These are phyloP conservation scores for Phaonia tiefii DNA, from an alignment of 2,888 invertebrate genomes.

Conservation along the genomic window DNA sequence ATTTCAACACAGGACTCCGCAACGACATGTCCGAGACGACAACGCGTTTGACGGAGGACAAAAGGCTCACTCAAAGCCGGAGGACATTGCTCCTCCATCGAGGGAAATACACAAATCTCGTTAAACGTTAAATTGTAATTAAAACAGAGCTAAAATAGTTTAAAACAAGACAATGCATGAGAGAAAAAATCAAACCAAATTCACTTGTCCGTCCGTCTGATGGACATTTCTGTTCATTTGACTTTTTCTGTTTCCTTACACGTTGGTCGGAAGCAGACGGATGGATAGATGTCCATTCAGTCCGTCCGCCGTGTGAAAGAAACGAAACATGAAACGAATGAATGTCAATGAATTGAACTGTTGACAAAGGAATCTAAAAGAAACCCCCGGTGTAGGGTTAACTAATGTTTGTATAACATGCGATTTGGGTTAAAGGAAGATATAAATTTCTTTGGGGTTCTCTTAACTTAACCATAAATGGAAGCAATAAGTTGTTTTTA, in stretches of 20 bases:
- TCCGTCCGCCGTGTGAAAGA: too few relatives aligned
- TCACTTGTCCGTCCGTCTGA: slow-evolving; percentile 30
- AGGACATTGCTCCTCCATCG: slow-evolving; percentile 23
- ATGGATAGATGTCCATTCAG: slow-evolving; percentile 58
- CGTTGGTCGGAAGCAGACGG: neutral
- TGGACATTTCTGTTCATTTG: slow-evolving; percentile 3
- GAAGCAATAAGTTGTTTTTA: slow-evolving; percentile 12
- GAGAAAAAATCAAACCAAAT: slow-evolving; percentile 52
- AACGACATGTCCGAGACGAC: slow-evolving; percentile 12
- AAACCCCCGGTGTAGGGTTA: neutral
- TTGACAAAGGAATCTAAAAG: slow-evolving; percentile 1
- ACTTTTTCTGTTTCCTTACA: slow-evolving; percentile 39
- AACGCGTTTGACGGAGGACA: neutral
- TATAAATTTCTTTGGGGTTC: slow-evolving; percentile 49
- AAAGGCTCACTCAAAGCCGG: neutral
- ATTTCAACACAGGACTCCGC: slow-evolving; percentile 14
- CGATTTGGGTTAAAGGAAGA: slow-evolving; percentile 55
- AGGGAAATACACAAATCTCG: slow-evolving; percentile 43
- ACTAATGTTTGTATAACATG: slow-evolving; percentile 63
- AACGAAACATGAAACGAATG: slow-evolving; percentile 11
- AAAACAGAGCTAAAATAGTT: slow-evolving; percentile 54
- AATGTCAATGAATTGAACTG: slow-evolving; percentile 55
- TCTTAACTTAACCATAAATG: neutral
- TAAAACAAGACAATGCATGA: slow-evolving; percentile 40
- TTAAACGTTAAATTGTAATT: slow-evolving; percentile 57